Base-by-base conservation (phyloP, 2,888 invertebrate species). In the Eulithis prunata region DNA sequence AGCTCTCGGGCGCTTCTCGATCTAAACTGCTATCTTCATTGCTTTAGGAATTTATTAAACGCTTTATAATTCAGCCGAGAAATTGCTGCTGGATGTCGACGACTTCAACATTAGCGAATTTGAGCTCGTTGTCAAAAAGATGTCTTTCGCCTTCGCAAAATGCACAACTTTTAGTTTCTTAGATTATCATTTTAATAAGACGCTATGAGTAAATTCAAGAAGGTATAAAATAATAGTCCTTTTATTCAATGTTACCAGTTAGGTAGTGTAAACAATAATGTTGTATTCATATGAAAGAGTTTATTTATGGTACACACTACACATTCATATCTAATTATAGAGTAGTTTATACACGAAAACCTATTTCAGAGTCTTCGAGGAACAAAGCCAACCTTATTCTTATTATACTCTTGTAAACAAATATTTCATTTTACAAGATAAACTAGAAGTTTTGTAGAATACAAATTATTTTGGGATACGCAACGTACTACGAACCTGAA, bases 1-100 rank as follows among this genome's bases (percentile, higher is more conserved):
- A 70, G 66, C 68, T 58, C 47, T 65, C 47, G 59, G 57, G 49
- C 61, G 63, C 56, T 52, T 21, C 64, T 67, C 52, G 67, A 70
- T 70, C 60, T 69, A 67, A 70, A 69, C 68, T 71, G 72, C 71
- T 69, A 70, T 71, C 71, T 71, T 65, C 52, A 66, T 67, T 67
- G 68, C 68, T 67, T 68, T 69, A 66, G 52, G 57, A 64, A 69
- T 70, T 68, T 70, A 72, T 71, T 71, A 70, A 70, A 70, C 68
- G 71, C 55, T 73, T 70, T 71, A 71, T 67, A 71, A 71, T 71
- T 69, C 65, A 67, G 63, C 38, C 65, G 64, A 66, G 57, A 67
- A 71, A 70, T 73, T 60, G 64, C 52, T 62, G 64, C 58, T 66
- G 46, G 60, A 64, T 64, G 69, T 57, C 60, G 54, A 59, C 56